These are phyloP conservation scores for Drosophila mauritiana DNA, from an alignment of 1,140 invertebrate genomes.

Conservation along the genomic window DNA sequence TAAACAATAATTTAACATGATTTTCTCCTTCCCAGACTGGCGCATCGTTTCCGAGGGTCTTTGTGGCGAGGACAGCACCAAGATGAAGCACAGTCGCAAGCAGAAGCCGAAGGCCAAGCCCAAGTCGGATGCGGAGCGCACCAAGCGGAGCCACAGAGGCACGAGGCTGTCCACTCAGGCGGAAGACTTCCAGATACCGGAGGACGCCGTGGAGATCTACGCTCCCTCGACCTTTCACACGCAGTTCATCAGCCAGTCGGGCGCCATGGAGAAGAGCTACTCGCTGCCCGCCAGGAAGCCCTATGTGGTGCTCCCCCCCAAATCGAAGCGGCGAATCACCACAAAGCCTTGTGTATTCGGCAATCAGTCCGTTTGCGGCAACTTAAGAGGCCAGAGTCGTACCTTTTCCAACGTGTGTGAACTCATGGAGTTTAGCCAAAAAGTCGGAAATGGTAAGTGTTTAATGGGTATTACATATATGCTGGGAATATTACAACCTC, in stretches of 20 bases:
- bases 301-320: slow-evolving; percentile 4
- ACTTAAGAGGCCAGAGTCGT: slow-evolving; percentile 55
- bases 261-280: slow-evolving; percentile 70
- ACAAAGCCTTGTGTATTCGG: slow-evolving; percentile 65
- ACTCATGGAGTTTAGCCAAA: slow-evolving; percentile 62
- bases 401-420: slow-evolving; percentile 69
- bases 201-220: slow-evolving; percentile 67
- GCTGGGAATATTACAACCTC: no score
- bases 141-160: slow-evolving; percentile 51
- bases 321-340: slow-evolving; percentile 15
- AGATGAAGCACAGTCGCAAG: slow-evolving; percentile 70
- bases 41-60: slow-evolving; percentile 71
- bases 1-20: not conserved
- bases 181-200: slow-evolving; percentile 64
- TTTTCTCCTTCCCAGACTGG: slow-evolving; percentile 58
- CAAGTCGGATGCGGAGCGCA: slow-evolving; percentile 53
- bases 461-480: not conserved
- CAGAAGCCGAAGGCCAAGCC: slow-evolving; percentile 59
- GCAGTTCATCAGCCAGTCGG: slow-evolving; percentile 67
- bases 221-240: slow-evolving; percentile 73
- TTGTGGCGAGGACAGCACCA: slow-evolving; percentile 76
- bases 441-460: slow-evolving; percentile 58
- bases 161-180: slow-evolving; percentile 33
- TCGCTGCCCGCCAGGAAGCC: slow-evolving; percentile 64
- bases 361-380: slow-evolving; percentile 67